These are phyloP conservation scores for Pogonomyrmex californicus DNA, from an alignment of 1,140 invertebrate genomes.

Conservation along the genomic window DNA sequence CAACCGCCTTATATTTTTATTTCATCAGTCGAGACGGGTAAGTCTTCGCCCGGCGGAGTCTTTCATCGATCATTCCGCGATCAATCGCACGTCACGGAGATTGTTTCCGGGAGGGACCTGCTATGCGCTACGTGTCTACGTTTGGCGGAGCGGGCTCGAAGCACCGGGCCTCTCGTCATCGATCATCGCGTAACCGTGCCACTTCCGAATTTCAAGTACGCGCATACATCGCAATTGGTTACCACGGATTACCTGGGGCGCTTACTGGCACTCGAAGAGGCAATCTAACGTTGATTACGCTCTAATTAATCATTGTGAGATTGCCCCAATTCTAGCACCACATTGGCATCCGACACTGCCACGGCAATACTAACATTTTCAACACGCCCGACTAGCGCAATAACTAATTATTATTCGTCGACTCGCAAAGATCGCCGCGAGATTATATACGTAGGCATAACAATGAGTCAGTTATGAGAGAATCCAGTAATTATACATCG, in stretches of 20 bases:
- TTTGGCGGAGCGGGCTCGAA: constrained; percentile 52
- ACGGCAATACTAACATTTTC: constrained; percentile 24
- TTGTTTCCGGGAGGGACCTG: constrained; percentile 69
- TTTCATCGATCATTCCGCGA: constrained; percentile 78
- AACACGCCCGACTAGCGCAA: neutral
- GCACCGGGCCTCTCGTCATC: constrained; percentile 67
- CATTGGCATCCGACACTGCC: constrained; percentile 4
- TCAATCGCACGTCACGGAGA: constrained; percentile 73
- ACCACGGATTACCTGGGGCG: constrained; percentile 69
- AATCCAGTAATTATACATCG: neutral
- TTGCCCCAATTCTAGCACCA: constrained; percentile 61
- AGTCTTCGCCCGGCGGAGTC: constrained; percentile 43
- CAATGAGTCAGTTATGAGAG: neutral
- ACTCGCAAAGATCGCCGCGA: neutral
- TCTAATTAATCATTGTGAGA: constrained; percentile 74
- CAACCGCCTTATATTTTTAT: constrained; percentile 63
- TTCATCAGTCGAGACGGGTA: constrained; percentile 53
- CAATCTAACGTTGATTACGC: constrained; percentile 75
- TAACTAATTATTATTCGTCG: constrained; percentile 9
- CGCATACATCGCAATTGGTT: constrained; percentile 71
- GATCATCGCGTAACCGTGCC: constrained; percentile 75
- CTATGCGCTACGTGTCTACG: constrained; percentile 71
- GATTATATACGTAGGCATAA: neutral
- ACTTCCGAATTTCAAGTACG: constrained; percentile 75
- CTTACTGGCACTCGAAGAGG: constrained; percentile 68